phyloP scores from a whole-genome alignment of 2,113 vertebrate species.

The Neogobius melanostomus region DNA sequence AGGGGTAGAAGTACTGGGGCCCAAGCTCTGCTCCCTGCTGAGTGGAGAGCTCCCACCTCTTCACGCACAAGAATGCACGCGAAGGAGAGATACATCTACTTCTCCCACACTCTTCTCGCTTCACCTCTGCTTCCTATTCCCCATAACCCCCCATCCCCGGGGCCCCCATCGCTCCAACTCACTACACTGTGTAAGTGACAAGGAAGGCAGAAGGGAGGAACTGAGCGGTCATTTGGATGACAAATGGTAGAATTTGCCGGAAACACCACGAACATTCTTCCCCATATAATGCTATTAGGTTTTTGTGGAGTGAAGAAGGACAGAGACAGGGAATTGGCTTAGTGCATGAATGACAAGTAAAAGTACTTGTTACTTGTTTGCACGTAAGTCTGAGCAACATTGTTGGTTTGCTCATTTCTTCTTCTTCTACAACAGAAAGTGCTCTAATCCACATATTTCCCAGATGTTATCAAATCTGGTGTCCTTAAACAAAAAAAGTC shows the following conservation, averaged over 20 bases:
- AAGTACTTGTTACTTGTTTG: slow-evolving; percentile 23
- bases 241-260: slow-evolving; percentile 95
- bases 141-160: slow-evolving; percentile 37
- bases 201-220: slow-evolving; percentile 67
- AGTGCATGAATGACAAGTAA: slow-evolving; percentile 10
- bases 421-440: too few species aligned
- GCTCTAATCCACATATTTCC: too few species aligned
- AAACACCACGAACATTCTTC: slow-evolving; percentile 96
- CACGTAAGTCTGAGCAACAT: too few species aligned
- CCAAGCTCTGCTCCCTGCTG: slow-evolving; percentile 64
- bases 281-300: slow-evolving; percentile 98
- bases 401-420: too few species aligned
- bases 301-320: slow-evolving; percentile 50
- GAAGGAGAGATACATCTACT: background rate
- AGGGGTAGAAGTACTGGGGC: slow-evolving; percentile 85
- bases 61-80: slow-evolving; percentile 6
- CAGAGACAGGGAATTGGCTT: slow-evolving; percentile 1
- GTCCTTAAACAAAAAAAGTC: too few species aligned
- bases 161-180: slow-evolving; percentile 51
- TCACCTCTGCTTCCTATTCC: slow-evolving; percentile 67
- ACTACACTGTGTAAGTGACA: slow-evolving; percentile 50
- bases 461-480: too few species aligned
- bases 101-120: slow-evolving; percentile 14
- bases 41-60: slow-evolving; percentile 38
- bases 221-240: slow-evolving; percentile 86